Percentiles rank a stretch among this genome's conserved stretches.
Evolutionary conservation across 2,797 vertebrate species (phyloP).

Genomic region (Stomatorhinus walkeri): DNA sequence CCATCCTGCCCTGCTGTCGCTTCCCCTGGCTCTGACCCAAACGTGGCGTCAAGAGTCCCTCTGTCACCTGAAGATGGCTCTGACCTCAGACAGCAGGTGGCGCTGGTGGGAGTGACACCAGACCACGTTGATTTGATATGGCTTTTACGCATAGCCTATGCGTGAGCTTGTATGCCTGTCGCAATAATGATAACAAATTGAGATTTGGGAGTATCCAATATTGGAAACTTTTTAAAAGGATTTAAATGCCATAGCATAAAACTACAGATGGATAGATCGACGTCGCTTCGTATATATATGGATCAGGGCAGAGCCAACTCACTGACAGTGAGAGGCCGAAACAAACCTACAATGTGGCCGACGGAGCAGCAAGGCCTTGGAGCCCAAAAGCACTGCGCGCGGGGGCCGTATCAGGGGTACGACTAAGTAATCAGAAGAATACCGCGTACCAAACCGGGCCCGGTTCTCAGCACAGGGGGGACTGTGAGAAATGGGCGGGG

Average conservation of each 20-base stretch:
- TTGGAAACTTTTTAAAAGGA: background rate
- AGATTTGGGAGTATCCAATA: background rate
- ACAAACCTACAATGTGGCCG: background rate
- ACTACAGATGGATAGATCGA: background rate
- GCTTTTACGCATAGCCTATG: background rate
- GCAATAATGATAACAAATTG: background rate
- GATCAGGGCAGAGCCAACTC: background rate
- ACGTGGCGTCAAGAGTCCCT: constrained; percentile 15
- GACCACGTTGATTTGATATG: background rate
- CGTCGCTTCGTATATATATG: background rate
- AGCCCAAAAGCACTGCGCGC: background rate
- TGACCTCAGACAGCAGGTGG: background rate
- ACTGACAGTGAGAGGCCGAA: background rate
- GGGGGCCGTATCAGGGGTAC: background rate
- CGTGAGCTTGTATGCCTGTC: background rate
- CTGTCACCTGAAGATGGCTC: constrained; percentile 27
- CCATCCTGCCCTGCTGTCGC: constrained; percentile 18
- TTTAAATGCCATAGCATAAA: background rate
- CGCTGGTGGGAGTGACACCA: background rate
- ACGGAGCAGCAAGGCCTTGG: background rate
- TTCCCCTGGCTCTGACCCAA: constrained; percentile 25
- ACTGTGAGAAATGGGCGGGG: background rate
- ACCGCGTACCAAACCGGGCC: background rate
- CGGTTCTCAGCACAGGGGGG: background rate
- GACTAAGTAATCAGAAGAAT: background rate